Evolutionary conservation across 2,888 invertebrate genomes (phyloP), one percentile per base, ranked within the genome.

Genomic region (Cerastoderma edule): DNA sequence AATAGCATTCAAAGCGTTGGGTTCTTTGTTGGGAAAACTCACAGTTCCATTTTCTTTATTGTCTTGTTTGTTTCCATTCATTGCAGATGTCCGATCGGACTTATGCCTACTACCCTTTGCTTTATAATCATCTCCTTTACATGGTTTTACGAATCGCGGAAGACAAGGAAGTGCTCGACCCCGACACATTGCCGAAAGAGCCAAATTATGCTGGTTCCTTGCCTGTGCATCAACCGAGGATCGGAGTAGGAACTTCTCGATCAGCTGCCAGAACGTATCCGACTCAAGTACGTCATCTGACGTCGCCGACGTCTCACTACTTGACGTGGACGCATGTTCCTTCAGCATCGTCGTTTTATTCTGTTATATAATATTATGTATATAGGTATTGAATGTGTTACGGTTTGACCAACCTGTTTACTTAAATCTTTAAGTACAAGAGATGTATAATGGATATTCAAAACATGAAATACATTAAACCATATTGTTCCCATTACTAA

Each of bases 181-280:
- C 13, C 75, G 65, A 54, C 80, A 81, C 46, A 81, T 22, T 1
- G 69, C 72, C 2, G 80, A 72, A 28, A 78, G 28, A 1, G 80
- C 73, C 5, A 68, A 22, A 27, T 77, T 78, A 28, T 78, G 75
- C 22, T 70, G 75, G 27, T 33, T 27, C 19, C 75, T 66, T 27
- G 32, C 22, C n/a, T 66, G 48, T 63, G 75, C 74, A 35, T 75
- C 80, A 35, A 57, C 70, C 28, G 75, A 64, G 22, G 75, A 68
- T 46, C 65, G 60, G 3, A 75, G 70, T 33, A 81, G 67, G 3
- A 81, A 71, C 30, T 76, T 75, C n/a, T 78, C 78, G 19, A 81
- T 71, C 13, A 78, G 70, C 22, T 72, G 67, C 81, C 81, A 78
- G 75, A 81, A 78, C 0, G 71, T 64, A 22, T 77, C 77, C 16